Base-by-base conservation (phyloP, 1,140 invertebrate genomes). In the Cephus cinctus region DNA sequence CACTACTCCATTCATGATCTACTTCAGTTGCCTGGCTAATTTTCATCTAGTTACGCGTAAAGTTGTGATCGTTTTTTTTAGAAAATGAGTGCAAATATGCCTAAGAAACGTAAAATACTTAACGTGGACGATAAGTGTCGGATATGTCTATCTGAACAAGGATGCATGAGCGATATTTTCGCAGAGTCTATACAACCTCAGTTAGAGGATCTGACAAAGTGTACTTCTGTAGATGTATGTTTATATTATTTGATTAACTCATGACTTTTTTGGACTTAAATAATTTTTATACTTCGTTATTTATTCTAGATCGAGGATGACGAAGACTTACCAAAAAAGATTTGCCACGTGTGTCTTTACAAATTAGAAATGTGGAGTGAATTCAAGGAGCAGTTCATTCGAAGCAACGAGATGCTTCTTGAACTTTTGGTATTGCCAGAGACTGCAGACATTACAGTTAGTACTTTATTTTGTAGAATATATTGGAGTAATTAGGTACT, bases 341-440 rank as follows among this genome's bases (percentile, higher is more conserved):
- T 75, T 4, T 77, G 74, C 42, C 68, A 77, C 22, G 50, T 67
- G 19, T 77, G 74, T 40, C 47, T 75, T 4, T 75, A 75, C 34
- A 77, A 77, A 38, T 39, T 77, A 25, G 56, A 75, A 20, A 65
- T 70, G 63, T 75, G 72, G 71, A 56, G 27, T 25, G 69, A 75
- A 23, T 75, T 76, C 22, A 76, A 73, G 22, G 42, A 62, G 22
- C 63, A 60, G 43, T 72, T 75, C 41, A 35, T 74, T 12, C 45
- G 61, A 6, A 67, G 66, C 2, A 67, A 74, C 38, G 48, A 65
- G 23, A 54, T 61, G 2, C 43, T 76, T 6, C 9, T 64, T 16
- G 57, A 57, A n/a, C 64, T 71, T 12, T 52, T 73, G 9, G 62
- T 63, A n/a, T 8, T 48, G n/a, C 39, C 44, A 1, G 61, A 63